Evolutionary conservation across 2,797 vertebrate species (phyloP).

Genomic region (Ispidina picta): DNA sequence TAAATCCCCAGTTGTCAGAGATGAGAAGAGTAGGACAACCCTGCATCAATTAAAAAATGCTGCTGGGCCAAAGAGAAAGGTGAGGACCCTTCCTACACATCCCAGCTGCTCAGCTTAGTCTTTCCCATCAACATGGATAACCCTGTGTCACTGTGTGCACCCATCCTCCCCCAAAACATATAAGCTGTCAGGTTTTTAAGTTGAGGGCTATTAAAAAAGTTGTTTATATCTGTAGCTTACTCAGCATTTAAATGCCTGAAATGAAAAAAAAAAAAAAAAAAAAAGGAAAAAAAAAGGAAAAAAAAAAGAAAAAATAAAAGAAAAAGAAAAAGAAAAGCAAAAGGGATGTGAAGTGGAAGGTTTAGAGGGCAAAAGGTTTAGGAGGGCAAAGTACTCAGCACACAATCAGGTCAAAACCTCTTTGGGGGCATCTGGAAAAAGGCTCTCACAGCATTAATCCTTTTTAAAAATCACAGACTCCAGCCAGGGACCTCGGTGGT

Average conservation of each 20-base stretch:
- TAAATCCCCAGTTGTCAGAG: conserved; percentile 21
- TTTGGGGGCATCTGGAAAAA: not conserved
- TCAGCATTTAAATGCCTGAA: conserved; percentile 37
- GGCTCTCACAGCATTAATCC: not conserved
- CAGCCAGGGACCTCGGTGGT: not conserved
- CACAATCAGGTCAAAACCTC: not conserved
- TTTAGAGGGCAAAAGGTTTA: not conserved
- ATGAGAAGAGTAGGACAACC: not conserved
- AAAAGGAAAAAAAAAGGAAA: not conserved
- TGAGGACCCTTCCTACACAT: not conserved
- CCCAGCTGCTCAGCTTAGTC: not conserved
- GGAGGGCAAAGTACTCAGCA: not conserved
- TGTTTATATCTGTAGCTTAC: not conserved
- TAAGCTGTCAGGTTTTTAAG: conserved; percentile 18
- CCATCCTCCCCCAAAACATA: not conserved
- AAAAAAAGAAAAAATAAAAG: not conserved
- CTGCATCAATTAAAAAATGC: not conserved
- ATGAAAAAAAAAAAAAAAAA: not conserved
- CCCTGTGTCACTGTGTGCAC: not conserved
- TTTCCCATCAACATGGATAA: conserved; percentile 3
- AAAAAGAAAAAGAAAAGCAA: conserved; percentile 11
- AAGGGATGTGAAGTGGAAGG: not conserved
- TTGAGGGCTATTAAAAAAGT: not conserved
- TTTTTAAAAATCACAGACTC: conserved; percentile 21
- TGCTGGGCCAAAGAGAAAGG: not conserved